Evolutionary conservation across 2,113 vertebrate genomes (phyloP), one percentile per base, ranked within the genome.

Genomic region (Phoenicopterus ruber): DNA sequence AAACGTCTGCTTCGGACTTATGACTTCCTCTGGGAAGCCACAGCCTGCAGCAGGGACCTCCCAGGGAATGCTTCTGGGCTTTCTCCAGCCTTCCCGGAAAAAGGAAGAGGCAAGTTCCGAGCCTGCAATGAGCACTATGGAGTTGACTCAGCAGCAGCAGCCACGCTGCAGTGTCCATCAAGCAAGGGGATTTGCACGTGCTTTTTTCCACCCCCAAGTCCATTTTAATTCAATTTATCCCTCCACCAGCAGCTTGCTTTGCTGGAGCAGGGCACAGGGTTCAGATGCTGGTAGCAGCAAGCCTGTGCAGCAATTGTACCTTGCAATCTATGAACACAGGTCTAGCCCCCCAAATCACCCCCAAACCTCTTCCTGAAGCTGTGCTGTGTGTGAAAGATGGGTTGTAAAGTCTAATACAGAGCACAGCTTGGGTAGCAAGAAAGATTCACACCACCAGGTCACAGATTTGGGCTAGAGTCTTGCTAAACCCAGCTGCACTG

Each of bases 311-410:
- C 38, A 20, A 10, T 19, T 10, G 34, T 28, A 52, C 50, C 19
- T 66, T 57, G 7, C 28, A 62, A 50, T 1, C 17, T 38, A 6
- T 5, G 6, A 66, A 31, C 25, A 55, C 18, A 67, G 74, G 24
- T 21, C 63, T 15, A 31, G 21, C 32, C 17, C 26, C 9, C 12
- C 70, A 63, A 71, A 36, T 18, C 29, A 42, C 3, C 4, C 29
- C 34, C 7, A 65, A 32, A 66, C 4, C 5, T 32, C 55, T 46
- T 49, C 38, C 38, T 24, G 24, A 34, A 79, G 26, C 49, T 71
- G 40, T 7, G 3, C 28, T 26, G 2, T 0, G 1, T 4, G 0
- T 1, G 6, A 19, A 31, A 29, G 13, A 2, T 5, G 10, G 5
- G 14, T 4, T 26, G 12, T 13, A 26, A 79, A 49, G 29, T 12